These are phyloP conservation scores for Podocnemis expansa DNA, from an alignment of 2,113 vertebrate species.

Conservation along the genomic window DNA sequence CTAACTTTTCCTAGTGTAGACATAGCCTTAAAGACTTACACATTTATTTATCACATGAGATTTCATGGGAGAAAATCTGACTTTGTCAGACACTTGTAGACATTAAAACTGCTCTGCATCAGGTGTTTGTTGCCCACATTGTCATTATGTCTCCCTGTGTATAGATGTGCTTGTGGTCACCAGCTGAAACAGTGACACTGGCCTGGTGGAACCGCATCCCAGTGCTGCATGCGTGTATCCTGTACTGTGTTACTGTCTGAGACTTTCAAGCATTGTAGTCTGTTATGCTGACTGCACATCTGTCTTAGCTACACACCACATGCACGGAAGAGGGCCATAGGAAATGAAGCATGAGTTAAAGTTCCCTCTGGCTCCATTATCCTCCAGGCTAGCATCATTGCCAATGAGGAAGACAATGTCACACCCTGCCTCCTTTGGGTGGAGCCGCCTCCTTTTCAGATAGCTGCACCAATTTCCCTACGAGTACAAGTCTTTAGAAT, in stretches of 20 bases:
- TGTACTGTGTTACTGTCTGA: background rate
- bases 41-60: too few species aligned
- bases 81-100: background rate
- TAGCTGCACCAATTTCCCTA: background rate
- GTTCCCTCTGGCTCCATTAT: background rate
- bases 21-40: too few species aligned
- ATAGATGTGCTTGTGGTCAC: rapidly evolving
- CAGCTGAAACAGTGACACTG: background rate
- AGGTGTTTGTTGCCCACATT: background rate
- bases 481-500: background rate
- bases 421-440: background rate
- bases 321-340: background rate
- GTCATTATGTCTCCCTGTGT: background rate
- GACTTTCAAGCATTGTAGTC: background rate
- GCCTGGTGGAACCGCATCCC: background rate
- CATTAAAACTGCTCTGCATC: background rate
- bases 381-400: background rate
- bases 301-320: background rate
- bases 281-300: background rate
- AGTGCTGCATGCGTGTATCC: background rate
- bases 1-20: too few species aligned
- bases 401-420: background rate
- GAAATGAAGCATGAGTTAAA: background rate
- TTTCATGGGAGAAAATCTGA: too few species aligned
- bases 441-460: background rate